Base-by-base conservation (phyloP, 2,797 vertebrate genomes). In the Anguilla obscura region DNA sequence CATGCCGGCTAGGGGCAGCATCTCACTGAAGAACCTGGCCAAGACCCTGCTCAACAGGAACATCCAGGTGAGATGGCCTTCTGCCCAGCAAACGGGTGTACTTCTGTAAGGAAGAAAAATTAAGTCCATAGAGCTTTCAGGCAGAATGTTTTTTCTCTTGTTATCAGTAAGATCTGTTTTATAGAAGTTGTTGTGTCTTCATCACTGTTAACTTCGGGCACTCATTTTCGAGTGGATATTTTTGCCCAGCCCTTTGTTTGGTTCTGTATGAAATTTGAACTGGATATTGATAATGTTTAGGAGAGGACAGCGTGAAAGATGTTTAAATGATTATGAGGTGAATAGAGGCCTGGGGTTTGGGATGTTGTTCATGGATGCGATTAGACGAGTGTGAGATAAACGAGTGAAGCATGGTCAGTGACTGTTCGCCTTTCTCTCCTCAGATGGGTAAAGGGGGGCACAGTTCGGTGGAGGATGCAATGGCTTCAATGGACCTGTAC, bases 391-490 rank as follows among this genome's bases (percentile, higher is more conserved):
- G 9, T 56, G 84, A 54, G 3, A 60, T 71, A 21, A 21, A 63
- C 85, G 8, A n/a, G 66, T 60, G 58, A 79, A 21, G 8, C 5
- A 24, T 3, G 36, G 52, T 76, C 33, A 21, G 71, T 36, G 48
- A 52, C 12, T 86, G 4, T 12, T 7, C 0, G 0, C 9, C 56
- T 6, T 82, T 10, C 84, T 50, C 91, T 88, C 12, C 74, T 0
- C 48, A 99, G 98, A 93, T 91, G 0, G 95, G 97, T 84, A 91
- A 10, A 33, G 88, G 58, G 0, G 99, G 99, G 0, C 99, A 99
- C 94, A 98, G 97, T 0, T 98, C 99, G 0, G 97, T 98, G 87
- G 98, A 99, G 91, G 99, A 99, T 0, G 97, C 99, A 2, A 86
- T 24, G 74, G 96, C 98, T 0, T 92, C 98, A 27, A 96, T 99